Base-by-base conservation (phyloP, 2,888 invertebrate species). In the Chelonus formosanus region DNA sequence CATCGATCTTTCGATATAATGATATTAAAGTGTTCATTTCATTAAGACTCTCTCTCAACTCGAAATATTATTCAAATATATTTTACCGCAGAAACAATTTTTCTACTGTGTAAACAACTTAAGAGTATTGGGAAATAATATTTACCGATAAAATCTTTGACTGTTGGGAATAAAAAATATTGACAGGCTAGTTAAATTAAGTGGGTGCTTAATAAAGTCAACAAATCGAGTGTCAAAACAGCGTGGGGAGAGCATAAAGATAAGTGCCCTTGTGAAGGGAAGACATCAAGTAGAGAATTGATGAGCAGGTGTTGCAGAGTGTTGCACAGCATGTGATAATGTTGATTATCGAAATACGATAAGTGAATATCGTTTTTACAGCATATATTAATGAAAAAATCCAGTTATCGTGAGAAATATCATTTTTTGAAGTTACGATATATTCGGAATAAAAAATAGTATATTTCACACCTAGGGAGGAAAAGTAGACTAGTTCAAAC, bases 261-360 rank as follows among this genome's bases (percentile, higher is more conserved):
- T 58, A 47, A 35, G 58, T 45, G 5, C 45, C n/a, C 58, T 34
- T 10, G n/a, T 32, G 58, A 47, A 44, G 35, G 31, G 43, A 35
- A 45, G 45, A 45, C 45, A 10, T 58, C 58, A 58, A 58, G 58
- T 58, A 45, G 47, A 10, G 31, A 52, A 52, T 52, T 32, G 10
- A 52, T 7, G 52, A 20, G 52, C 52, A 52, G 52, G 52, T 52
- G 52, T 32, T 20, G 7, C 31, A 10, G 43, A 44, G 44, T 55
- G 36, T 43, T 7, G 7, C 5, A 32, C 8, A 56, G 4, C 3
- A 6, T 40, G 40, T 40, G 56, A 54, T 54, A 54, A 54, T 54
- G 54, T 54, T 54, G 54, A 56, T 56, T 56, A 56, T 43, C 10
- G 35, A 32, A 20, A 40, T 56, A 44, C 20, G 40, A 56, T 43